Conservation (phyloP, 1,140 invertebrate species). For the Cyrtorhinus lividipennis region DNA sequence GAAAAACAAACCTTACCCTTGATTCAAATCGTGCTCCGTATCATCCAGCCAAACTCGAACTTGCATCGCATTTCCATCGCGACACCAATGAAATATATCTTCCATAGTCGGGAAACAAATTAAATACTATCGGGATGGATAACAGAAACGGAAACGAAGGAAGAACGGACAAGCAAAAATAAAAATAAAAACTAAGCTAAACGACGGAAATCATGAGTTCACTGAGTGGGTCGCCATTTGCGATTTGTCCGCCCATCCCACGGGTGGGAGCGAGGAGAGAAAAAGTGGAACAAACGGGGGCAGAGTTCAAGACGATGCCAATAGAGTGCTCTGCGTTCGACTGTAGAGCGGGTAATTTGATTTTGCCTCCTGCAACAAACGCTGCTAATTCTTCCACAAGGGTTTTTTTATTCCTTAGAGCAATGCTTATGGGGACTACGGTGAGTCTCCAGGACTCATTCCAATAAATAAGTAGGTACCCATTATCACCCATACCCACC, state of each 20-base stretch:
- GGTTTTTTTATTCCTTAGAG: too few species aligned
- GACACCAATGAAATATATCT: constrained; percentile 98
- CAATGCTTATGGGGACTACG: too few species aligned
- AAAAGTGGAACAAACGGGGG: not conserved
- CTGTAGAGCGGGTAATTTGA: too few species aligned
- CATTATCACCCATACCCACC: too few species aligned
- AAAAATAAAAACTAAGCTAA: not conserved
- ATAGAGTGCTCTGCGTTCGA: too few species aligned
- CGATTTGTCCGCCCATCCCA: not conserved
- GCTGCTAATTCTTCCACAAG: too few species aligned
- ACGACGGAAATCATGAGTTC: not conserved
- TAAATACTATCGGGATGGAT: too few species aligned
- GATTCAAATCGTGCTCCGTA: constrained; percentile 98
- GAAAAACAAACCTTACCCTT: constrained; percentile 86
- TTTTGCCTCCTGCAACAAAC: too few species aligned
- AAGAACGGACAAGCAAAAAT: not conserved
- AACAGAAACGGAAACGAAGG: too few species aligned
- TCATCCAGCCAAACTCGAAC: constrained; percentile 98
- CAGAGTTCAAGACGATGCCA: too few species aligned
- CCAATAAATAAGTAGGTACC: too few species aligned
- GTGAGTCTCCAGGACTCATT: too few species aligned
- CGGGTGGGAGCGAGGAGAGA: not conserved
- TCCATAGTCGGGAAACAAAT: constrained; percentile 54
- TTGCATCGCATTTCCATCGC: constrained; percentile 96
- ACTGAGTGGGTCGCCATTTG: not conserved